These are phyloP conservation scores for Sternarchorhynchus goeldii DNA, from an alignment of 2,797 vertebrate species.

Conservation along the genomic window DNA sequence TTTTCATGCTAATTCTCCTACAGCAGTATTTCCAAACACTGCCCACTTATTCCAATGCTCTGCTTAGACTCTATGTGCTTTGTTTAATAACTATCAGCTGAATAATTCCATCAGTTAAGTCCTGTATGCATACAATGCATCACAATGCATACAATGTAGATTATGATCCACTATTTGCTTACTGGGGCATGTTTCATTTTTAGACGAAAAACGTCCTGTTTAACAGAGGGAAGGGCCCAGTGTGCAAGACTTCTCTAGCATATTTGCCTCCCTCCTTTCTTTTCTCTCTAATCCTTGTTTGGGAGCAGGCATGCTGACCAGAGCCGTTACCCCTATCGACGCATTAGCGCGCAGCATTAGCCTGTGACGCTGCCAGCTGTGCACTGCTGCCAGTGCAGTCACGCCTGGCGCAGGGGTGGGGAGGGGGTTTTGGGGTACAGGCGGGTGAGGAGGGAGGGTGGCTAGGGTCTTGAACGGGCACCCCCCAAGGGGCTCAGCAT, in stretches of 20 bases:
- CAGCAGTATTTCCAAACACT: not conserved
- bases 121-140: too few species aligned
- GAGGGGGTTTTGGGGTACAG: constrained; percentile 60
- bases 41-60: not conserved
- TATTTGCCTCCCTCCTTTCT: not conserved
- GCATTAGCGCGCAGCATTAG: constrained; percentile 70
- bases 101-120: too few species aligned
- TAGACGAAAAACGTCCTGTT: not conserved
- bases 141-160: too few species aligned
- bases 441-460: constrained; percentile 45
- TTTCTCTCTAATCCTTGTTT: constrained; percentile 60
- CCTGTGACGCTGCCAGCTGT: constrained; percentile 74
- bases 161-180: too few species aligned
- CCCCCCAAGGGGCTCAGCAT: constrained; percentile 61
- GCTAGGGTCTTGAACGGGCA: constrained; percentile 57
- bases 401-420: constrained; percentile 56
- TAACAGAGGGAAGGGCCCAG: too few species aligned
- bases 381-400: constrained; percentile 63
- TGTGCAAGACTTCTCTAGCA: not conserved
- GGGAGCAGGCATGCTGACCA: constrained; percentile 54
- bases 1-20: not conserved
- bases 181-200: not conserved
- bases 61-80: not conserved
- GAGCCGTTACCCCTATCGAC: constrained; percentile 61
- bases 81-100: too few species aligned